Conservation (phyloP, 1,140 invertebrate genomes). For the Neodiprion virginianus region DNA sequence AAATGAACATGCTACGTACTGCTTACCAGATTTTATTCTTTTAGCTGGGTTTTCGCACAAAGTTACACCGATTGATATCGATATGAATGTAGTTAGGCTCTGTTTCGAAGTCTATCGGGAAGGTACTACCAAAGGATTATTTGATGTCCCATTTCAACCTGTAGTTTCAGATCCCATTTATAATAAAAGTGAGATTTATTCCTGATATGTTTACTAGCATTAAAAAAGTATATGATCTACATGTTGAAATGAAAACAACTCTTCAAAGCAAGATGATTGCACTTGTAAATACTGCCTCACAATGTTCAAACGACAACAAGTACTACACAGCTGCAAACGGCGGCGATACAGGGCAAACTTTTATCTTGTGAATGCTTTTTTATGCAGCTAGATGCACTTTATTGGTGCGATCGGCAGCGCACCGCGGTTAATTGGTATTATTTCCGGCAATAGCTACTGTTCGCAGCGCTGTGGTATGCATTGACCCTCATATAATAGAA, state of each 20-base stretch:
- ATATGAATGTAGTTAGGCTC: slow-evolving; percentile 85
- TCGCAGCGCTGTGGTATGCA: too few species aligned
- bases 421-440: background rate
- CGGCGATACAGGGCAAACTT: too few species aligned
- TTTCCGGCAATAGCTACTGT: slow-evolving; percentile 75
- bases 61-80: slow-evolving; percentile 77
- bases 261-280: too few species aligned
- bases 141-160: slow-evolving; percentile 76
- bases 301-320: background rate
- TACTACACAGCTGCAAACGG: slow-evolving; percentile 10
- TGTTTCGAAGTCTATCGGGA: slow-evolving; percentile 91
- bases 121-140: slow-evolving; percentile 73
- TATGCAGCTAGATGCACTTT: background rate
- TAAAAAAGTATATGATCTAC: too few species aligned
- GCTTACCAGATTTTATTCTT: slow-evolving; percentile 41
- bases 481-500: too few species aligned
- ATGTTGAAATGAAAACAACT: too few species aligned
- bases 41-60: slow-evolving; percentile 89
- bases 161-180: slow-evolving; percentile 88
- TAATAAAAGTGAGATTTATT: slow-evolving; percentile 75
- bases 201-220: too few species aligned
- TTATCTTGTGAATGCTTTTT: slow-evolving; percentile 23
- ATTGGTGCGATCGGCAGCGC: too few species aligned
- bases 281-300: too few species aligned
- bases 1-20: background rate